Evolutionary conservation across 2,797 vertebrate species (phyloP).

Genomic region (Champsocephalus esox): DNA sequence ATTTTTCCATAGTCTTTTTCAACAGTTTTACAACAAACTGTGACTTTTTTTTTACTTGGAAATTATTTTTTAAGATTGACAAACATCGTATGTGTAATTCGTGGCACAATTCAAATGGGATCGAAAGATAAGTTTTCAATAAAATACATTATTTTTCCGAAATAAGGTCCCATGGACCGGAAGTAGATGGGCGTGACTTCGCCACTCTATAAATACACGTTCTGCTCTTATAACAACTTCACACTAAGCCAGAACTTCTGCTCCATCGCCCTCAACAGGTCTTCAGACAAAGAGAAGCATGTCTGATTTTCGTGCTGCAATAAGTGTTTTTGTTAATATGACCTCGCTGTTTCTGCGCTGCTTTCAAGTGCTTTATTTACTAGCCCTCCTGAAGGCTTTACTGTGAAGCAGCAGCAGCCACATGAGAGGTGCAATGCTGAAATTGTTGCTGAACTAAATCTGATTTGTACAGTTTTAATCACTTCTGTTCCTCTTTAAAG

Average conservation of each 20-base stretch:
- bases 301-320: neutral
- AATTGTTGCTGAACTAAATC: slow-evolving; percentile 8
- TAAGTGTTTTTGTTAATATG: neutral
- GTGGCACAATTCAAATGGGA: too few species aligned
- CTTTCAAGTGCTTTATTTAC: neutral
- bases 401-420: slow-evolving; percentile 11
- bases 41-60: too few species aligned
- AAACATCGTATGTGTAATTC: too few species aligned
- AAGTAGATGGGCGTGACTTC: too few species aligned
- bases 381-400: neutral
- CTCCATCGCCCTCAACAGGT: neutral
- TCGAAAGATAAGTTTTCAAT: too few species aligned
- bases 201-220: neutral
- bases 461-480: neutral
- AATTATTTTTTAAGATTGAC: too few species aligned
- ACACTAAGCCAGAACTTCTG: neutral
- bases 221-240: neutral
- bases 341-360: neutral
- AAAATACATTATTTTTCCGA: too few species aligned
- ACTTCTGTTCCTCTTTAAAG: neutral
- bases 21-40: too few species aligned
- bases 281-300: neutral
- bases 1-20: too few species aligned
- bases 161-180: too few species aligned
- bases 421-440: neutral